phyloP scores from a whole-genome alignment of 2,113 vertebrate genomes.

The Misgurnus mizolepis region DNA sequence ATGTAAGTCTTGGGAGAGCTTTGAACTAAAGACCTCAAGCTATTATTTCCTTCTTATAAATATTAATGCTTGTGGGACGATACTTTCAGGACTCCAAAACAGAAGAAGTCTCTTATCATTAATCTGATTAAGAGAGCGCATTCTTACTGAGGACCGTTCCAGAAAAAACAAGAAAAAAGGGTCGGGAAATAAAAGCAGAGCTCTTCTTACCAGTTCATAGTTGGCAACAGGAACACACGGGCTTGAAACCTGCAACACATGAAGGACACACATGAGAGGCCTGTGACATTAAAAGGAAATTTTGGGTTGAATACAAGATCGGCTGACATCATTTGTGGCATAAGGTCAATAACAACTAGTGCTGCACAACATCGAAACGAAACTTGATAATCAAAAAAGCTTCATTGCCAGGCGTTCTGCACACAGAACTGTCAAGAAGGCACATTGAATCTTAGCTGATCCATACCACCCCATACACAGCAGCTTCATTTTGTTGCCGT shows the following conservation, averaged over 20 bases:
- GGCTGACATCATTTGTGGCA: not conserved
- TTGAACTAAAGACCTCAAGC: not conserved
- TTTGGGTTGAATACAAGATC: too few relatives aligned
- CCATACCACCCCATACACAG: too few relatives aligned
- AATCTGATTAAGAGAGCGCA: constrained; percentile 45
- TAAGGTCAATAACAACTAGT: not conserved
- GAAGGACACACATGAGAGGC: not conserved
- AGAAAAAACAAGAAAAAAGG: constrained; percentile 52
- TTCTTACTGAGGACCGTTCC: not conserved
- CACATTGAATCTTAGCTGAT: too few relatives aligned
- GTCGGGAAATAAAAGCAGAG: not conserved
- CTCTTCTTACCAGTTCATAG: constrained; percentile 85
- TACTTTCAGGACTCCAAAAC: constrained; percentile 25
- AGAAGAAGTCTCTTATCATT: constrained; percentile 13
- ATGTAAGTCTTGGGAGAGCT: constrained; percentile 20
- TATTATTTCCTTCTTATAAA: constrained; percentile 38
- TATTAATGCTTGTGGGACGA: constrained; percentile 35
- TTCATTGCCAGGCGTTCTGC: too few relatives aligned
- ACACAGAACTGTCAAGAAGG: too few relatives aligned
- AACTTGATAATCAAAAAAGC: too few relatives aligned
- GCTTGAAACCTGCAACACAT: constrained; percentile 79
- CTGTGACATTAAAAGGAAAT: not conserved
- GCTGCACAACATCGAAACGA: too few relatives aligned
- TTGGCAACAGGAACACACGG: constrained; percentile 83
- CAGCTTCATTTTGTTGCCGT: too few relatives aligned